Conservation (phyloP, 2,113 vertebrate species). For the Edolisoma coerulescens region DNA sequence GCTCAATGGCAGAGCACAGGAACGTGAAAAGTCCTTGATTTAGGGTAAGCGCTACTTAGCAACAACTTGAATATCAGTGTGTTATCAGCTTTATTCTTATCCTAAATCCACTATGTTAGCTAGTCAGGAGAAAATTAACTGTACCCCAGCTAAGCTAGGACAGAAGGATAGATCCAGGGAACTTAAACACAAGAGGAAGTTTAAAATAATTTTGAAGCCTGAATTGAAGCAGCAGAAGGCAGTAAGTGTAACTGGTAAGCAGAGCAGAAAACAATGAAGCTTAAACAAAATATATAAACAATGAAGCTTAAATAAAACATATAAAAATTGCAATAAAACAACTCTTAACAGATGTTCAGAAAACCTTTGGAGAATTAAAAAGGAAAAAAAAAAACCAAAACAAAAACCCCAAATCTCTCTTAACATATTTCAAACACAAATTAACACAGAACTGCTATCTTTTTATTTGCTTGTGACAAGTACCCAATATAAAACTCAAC, state of each 20-base stretch:
- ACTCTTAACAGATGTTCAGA: not conserved
- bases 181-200: not conserved
- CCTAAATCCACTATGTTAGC: not conserved
- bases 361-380: not conserved
- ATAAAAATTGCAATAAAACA: not conserved
- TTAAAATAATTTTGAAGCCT: not conserved
- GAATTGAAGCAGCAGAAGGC: not conserved
- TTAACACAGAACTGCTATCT: not conserved
- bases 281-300: not conserved
- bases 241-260: not conserved
- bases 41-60: not conserved
- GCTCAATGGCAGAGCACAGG: not conserved
- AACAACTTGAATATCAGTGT: not conserved
- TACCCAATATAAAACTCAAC: not conserved
- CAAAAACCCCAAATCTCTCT: not conserved
- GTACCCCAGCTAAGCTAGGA: not conserved
- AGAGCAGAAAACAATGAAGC: not conserved
- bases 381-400: not conserved
- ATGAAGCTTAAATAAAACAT: not conserved
- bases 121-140: not conserved
- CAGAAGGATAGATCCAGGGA: not conserved
- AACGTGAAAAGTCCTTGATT: not conserved
- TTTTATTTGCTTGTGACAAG: not conserved
- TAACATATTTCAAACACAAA: not conserved
- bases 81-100: not conserved